These are phyloP conservation scores for Rhinoraja longicauda DNA, from an alignment of 2,797 vertebrate species.

Conservation along the genomic window DNA sequence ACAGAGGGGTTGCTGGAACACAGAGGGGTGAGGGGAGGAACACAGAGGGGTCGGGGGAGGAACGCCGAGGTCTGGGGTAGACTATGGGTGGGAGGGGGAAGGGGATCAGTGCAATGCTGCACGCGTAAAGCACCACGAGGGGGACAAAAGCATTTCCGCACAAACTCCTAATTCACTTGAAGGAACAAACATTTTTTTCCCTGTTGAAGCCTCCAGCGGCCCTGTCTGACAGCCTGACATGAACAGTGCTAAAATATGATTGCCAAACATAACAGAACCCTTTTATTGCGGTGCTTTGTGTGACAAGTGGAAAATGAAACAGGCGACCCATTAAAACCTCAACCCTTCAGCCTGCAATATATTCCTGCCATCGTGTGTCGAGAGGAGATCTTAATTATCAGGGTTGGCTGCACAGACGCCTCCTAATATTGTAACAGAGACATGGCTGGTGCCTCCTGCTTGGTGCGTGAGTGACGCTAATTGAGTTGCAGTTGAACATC, in stretches of 20 bases:
- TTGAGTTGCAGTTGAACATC: constrained; percentile 31
- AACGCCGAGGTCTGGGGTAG: too few species aligned
- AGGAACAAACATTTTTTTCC: constrained; percentile 8
- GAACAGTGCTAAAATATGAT: constrained; percentile 56
- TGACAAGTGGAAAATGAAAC: constrained; percentile 62
- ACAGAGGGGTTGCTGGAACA: too few species aligned
- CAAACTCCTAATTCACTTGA: background rate
- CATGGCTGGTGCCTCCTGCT: background rate
- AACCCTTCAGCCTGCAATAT: constrained; percentile 60
- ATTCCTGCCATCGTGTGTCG: constrained; percentile 65
- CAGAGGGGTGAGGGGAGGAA: background rate
- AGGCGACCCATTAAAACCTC: constrained; percentile 61
- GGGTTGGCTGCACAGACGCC: constrained; percentile 54
- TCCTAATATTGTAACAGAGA: constrained; percentile 51
- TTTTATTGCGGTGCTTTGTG: constrained; percentile 59
- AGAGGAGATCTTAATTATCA: constrained; percentile 70
- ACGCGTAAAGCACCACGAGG: background rate
- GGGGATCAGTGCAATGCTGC: background rate
- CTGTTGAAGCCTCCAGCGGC: background rate
- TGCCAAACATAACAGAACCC: constrained; percentile 44
- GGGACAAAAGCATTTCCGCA: background rate
- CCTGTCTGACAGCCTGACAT: background rate
- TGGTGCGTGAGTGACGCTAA: constrained; percentile 9
- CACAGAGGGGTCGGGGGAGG: background rate
- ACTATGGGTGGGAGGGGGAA: background rate